These are phyloP conservation scores for Merluccius polli DNA, from an alignment of 2,797 vertebrate genomes.

Conservation along the genomic window DNA sequence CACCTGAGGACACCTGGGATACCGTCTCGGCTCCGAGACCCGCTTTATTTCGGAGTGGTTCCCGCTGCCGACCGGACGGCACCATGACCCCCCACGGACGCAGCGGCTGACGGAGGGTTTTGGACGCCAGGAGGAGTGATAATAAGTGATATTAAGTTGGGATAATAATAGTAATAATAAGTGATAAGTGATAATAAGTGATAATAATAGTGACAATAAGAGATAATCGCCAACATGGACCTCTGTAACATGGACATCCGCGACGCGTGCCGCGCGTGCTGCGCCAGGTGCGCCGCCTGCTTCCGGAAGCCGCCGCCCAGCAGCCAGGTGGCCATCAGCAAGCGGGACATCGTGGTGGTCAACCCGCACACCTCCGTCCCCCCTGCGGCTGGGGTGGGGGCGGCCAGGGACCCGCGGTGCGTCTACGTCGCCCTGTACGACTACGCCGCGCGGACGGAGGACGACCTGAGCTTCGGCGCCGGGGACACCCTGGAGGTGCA, in stretches of 20 bases:
- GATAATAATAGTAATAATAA: no score
- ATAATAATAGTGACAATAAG: no score
- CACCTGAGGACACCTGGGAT: no score
- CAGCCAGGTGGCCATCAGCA: not conserved
- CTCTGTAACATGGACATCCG: constrained; percentile 37
- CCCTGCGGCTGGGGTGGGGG: no score
- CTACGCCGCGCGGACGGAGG: constrained; percentile 81
- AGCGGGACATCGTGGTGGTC: constrained; percentile 1
- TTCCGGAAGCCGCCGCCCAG: constrained; percentile 35
- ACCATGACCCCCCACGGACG: no score
- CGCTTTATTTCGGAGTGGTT: no score
- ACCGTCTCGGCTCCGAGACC: no score
- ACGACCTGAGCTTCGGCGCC: constrained; percentile 83
- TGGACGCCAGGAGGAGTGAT: no score
- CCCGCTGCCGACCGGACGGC: no score
- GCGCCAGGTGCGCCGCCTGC: constrained; percentile 38
- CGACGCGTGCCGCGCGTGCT: constrained; percentile 32
- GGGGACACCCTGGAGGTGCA: constrained; percentile 83
- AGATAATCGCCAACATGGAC: not conserved
- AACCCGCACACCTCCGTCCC: not conserved
- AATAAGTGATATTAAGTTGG: no score
- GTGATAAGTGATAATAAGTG: no score
- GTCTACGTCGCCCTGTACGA: constrained; percentile 83
- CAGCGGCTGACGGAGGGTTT: no score
- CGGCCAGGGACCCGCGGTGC: constrained; percentile 14